A percentile compares a stretch with the other conserved stretches of the same genome.
phyloP scores from a whole-genome alignment of 2,888 invertebrate species.

The Bembecia ichneumoniformis region DNA sequence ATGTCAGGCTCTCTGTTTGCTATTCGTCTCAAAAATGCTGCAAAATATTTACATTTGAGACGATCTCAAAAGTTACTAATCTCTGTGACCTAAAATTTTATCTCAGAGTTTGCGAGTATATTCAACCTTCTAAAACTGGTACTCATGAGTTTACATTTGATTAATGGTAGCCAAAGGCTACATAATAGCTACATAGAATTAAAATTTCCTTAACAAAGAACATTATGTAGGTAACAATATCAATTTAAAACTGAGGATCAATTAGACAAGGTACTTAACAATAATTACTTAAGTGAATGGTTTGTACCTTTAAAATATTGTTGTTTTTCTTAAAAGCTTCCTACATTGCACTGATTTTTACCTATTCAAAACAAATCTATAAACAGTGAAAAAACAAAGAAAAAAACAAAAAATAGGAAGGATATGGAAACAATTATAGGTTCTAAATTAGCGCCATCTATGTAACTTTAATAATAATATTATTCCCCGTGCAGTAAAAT shows the following conservation, averaged over 20 bases:
- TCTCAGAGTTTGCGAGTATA: not conserved
- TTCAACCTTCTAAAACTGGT: not conserved
- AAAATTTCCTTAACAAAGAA: too few relatives aligned
- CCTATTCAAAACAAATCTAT: too few relatives aligned
- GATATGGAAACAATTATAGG: too few relatives aligned
- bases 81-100: constrained; percentile 2
- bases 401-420: too few relatives aligned
- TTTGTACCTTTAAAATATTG: not conserved
- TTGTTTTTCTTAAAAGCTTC: not conserved
- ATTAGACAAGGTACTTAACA: not conserved
- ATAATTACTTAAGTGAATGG: not conserved
- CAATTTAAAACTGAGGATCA: not conserved
- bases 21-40: constrained; percentile 43
- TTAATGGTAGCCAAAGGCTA: too few relatives aligned
- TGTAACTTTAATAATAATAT: too few relatives aligned
- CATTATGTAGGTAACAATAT: too few relatives aligned
- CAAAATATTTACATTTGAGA: constrained; percentile 32
- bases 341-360: too few relatives aligned
- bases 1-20: constrained; percentile 53
- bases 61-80: constrained; percentile 1
- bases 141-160: not conserved
- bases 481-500: too few relatives aligned
- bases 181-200: too few relatives aligned
- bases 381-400: too few relatives aligned
- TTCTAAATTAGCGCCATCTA: too few relatives aligned